A percentile compares a stretch with the other conserved stretches of the same genome.
phyloP scores from a whole-genome alignment of 2,888 invertebrate genomes.

The Phyto melanocephala region DNA sequence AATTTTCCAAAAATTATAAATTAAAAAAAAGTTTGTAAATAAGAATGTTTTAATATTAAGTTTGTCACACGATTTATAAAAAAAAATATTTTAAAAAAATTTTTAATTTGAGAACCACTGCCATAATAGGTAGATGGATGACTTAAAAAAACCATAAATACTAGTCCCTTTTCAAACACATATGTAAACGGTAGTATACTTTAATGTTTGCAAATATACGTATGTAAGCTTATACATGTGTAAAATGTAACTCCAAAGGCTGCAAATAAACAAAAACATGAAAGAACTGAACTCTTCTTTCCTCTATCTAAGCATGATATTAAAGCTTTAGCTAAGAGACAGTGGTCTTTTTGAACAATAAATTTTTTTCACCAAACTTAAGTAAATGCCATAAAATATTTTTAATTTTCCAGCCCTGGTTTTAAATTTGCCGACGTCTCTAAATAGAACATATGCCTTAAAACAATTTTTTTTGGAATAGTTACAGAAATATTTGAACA shows the following conservation, averaged over 20 bases:
- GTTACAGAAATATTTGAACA: neutral
- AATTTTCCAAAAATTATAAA: no score
- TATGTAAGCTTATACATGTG: neutral
- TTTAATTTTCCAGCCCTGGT: no score
- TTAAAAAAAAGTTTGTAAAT: no score
- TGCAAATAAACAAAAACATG: slow-evolving; percentile 16
- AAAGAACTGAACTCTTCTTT: neutral
- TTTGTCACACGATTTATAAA: no score
- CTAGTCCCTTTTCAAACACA: neutral
- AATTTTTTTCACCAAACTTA: no score
- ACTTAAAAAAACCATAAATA: slow-evolving; percentile 16
- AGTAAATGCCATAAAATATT: no score
- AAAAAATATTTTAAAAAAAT: no score
- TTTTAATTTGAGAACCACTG: no score
- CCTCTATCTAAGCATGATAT: slow-evolving; percentile 22
- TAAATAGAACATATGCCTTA: no score
- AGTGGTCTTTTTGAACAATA: neutral
- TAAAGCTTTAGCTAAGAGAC: slow-evolving; percentile 25
- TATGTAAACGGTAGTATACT: neutral
- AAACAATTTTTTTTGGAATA: no score
- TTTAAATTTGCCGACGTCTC: no score
- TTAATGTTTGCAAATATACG: neutral
- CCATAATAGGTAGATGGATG: neutral
- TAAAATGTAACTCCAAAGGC: slow-evolving; percentile 24
- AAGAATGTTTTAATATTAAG: no score